Conservation (phyloP, 2,797 vertebrate genomes). For the Rhodeus uyekii region DNA sequence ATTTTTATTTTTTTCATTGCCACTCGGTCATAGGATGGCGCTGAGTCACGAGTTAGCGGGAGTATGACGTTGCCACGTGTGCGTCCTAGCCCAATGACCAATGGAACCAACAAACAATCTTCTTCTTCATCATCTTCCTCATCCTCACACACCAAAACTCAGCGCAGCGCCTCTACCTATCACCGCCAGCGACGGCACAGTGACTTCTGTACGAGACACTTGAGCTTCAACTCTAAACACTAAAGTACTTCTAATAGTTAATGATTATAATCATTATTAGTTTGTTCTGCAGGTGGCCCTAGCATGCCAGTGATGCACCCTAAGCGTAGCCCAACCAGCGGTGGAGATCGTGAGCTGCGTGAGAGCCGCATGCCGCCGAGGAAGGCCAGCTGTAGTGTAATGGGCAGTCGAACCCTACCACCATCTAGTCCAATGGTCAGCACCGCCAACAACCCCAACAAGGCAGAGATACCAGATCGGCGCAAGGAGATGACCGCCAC, state of each 20-base stretch:
- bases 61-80: conserved; percentile 88
- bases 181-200: conserved; percentile 93
- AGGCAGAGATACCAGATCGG: conserved; percentile 90
- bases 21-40: conserved; percentile 76
- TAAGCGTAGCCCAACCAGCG: conserved; percentile 89
- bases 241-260: background rate
- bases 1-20: background rate
- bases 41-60: conserved; percentile 81
- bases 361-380: conserved; percentile 86
- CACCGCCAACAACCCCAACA: conserved; percentile 94
- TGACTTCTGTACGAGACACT: conserved; percentile 87
- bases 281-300: conserved; percentile 82
- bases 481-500: conserved; percentile 88
- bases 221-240: background rate
- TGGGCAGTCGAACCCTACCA: conserved; percentile 83
- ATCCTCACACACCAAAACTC: conserved; percentile 86
- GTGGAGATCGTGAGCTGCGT: conserved; percentile 84
- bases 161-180: conserved; percentile 87
- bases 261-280: conserved; percentile 32
- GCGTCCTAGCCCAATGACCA: conserved; percentile 87
- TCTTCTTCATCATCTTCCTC: conserved; percentile 78
- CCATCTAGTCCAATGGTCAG: conserved; percentile 94
- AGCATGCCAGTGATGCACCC: conserved; percentile 88
- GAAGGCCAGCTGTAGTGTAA: conserved; percentile 87
- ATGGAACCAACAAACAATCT: conserved; percentile 85